Conservation (phyloP, 2,113 vertebrate species). For the Arenaria interpres region DNA sequence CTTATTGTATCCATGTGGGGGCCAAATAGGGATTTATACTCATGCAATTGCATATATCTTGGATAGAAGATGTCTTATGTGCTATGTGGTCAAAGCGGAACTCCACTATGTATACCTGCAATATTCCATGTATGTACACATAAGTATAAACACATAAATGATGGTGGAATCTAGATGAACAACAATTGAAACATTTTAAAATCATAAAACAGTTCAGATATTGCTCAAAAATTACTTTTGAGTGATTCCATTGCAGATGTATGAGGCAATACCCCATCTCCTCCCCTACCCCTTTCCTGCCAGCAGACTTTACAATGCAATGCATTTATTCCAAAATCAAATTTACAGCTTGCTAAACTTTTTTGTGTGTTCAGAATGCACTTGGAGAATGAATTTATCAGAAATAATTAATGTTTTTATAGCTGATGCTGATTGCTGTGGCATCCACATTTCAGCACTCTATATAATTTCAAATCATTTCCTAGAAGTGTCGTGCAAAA, state of each 20-base stretch:
- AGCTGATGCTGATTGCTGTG: slow-evolving; percentile 8
- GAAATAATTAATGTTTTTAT: slow-evolving; percentile 64
- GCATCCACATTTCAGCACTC: neutral
- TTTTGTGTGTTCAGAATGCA: neutral
- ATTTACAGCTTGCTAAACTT: slow-evolving; percentile 1
- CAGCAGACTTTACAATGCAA: neutral
- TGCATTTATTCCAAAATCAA: neutral
- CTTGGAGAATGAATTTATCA: slow-evolving; percentile 18
- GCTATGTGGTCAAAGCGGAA: neutral
- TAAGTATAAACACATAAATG: neutral
- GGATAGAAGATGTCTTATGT: neutral
- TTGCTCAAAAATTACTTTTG: neutral
- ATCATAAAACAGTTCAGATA: neutral
- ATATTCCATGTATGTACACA: neutral
- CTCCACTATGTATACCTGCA: neutral
- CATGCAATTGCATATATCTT: neutral
- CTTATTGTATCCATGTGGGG: accelerated
- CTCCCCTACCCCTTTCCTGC: neutral
- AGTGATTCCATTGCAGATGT: neutral
- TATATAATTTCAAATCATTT: slow-evolving; percentile 55
- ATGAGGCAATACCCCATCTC: accelerated
- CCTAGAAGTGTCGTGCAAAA: slow-evolving; percentile 47
- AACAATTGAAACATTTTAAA: neutral
- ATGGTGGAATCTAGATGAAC: neutral
- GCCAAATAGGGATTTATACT: neutral